phyloP scores from a whole-genome alignment of 2,797 vertebrate genomes.

The Bryconaethiops microstoma region DNA sequence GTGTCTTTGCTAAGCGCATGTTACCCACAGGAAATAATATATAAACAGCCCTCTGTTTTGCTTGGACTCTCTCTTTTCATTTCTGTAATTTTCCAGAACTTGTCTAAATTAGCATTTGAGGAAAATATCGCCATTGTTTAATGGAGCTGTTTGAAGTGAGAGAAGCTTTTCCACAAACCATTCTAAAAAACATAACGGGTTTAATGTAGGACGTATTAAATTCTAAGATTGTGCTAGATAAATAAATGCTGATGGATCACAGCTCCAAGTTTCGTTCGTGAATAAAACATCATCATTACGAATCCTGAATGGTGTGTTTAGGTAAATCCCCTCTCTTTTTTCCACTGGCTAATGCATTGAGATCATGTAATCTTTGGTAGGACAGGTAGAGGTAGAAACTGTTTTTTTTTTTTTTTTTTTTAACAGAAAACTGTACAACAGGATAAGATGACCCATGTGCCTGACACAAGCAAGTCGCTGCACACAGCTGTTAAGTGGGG shows the following conservation, averaged over 20 bases:
- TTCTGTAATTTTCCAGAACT: conserved; percentile 12
- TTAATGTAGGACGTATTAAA: neutral
- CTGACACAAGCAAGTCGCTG: neutral
- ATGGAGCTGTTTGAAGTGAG: neutral
- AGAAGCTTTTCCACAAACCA: neutral
- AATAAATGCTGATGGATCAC: neutral
- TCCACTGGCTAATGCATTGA: neutral
- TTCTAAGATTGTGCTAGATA: neutral
- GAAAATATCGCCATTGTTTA: neutral
- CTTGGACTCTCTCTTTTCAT: conserved; percentile 19
- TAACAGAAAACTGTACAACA: conserved; percentile 16
- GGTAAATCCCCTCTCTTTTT: neutral
- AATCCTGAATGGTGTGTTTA: neutral
- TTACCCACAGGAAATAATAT: neutral
- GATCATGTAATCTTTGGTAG: neutral
- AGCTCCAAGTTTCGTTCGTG: neutral
- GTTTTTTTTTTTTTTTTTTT: neutral
- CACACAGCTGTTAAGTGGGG: conserved; percentile 22
- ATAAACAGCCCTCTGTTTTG: neutral
- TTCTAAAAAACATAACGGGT: neutral
- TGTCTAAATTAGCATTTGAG: neutral
- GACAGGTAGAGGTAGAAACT: neutral
- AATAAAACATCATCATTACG: neutral
- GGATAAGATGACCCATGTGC: conserved; percentile 1
- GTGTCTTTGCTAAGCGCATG: neutral